Evolutionary conservation across 2,797 vertebrate genomes (phyloP).

Genomic region (Eospalax fontanierii): DNA sequence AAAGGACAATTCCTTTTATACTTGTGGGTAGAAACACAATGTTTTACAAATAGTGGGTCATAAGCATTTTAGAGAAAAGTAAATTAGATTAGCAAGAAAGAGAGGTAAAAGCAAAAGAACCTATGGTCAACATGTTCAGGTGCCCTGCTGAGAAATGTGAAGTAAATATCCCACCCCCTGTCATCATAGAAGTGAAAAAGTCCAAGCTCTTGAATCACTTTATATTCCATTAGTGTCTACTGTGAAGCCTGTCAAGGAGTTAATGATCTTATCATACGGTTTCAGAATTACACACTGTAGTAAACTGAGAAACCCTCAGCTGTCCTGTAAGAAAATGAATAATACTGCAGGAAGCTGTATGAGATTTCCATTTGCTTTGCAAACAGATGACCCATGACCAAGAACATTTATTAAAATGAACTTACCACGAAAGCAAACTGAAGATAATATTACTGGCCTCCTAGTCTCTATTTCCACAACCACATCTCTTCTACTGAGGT

Average conservation of each 20-base stretch:
- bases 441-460: conserved; percentile 29
- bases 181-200: conserved; percentile 85
- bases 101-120: conserved; percentile 67
- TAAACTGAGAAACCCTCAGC: conserved; percentile 67
- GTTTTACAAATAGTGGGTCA: neutral
- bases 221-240: conserved; percentile 80
- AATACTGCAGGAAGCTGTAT: neutral
- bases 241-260: conserved; percentile 85
- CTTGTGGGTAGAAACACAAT: neutral
- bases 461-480: conserved; percentile 38
- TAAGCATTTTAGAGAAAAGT: conserved; percentile 58
- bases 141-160: conserved; percentile 84
- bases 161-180: conserved; percentile 84
- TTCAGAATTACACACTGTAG: conserved; percentile 79
- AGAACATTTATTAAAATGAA: conserved; percentile 56
- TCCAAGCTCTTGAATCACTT: conserved; percentile 86
- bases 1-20: conserved; percentile 35
- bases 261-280: conserved; percentile 79
- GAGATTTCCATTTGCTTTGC: conserved; percentile 61
- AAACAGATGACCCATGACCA: conserved; percentile 58
- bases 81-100: conserved; percentile 2
- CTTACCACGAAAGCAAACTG: conserved; percentile 20
- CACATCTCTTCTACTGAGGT: neutral
- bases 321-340: conserved; percentile 38
- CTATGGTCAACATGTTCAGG: conserved; percentile 66